A percentile compares a stretch with the other conserved stretches of the same genome.
Evolutionary conservation across 1,140 invertebrate species (phyloP).

Genomic region (Onthophagus taurus): DNA sequence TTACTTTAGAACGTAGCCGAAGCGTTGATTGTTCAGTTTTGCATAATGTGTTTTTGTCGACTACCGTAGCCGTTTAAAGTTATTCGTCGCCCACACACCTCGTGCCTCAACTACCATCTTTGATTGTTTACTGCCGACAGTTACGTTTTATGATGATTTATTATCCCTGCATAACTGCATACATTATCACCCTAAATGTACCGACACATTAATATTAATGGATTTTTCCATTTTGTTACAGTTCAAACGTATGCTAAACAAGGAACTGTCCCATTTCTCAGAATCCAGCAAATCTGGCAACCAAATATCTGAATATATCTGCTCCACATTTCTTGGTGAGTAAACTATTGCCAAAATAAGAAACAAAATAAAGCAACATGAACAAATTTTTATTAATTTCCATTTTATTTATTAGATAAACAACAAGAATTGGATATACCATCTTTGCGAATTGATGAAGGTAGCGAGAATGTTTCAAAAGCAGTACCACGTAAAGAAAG

Average conservation of each 20-base stretch:
- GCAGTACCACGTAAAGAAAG: conserved; percentile 55
- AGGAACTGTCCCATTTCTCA: conserved; percentile 97
- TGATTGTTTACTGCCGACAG: too few species aligned
- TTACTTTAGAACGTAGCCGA: too few species aligned
- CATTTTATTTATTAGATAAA: conserved; percentile 64
- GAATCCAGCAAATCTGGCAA: conserved; percentile 98
- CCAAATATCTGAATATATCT: conserved; percentile 98
- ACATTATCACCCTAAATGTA: too few species aligned
- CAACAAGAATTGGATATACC: conserved; percentile 93
- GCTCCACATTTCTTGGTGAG: conserved; percentile 96
- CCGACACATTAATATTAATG: conserved; percentile 3
- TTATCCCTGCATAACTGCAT: too few species aligned
- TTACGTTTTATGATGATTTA: too few species aligned
- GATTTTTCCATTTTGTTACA: conserved; percentile 46
- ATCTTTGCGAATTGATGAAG: conserved; percentile 70
- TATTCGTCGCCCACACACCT: too few species aligned
- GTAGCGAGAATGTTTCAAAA: conserved; percentile 41
- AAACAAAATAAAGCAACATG: background rate
- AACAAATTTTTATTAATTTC: background rate
- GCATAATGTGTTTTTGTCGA: too few species aligned
- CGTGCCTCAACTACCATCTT: too few species aligned
- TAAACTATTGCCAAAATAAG: conserved; percentile 21
- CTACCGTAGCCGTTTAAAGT: too few species aligned
- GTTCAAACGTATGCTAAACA: conserved; percentile 99
- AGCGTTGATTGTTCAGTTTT: too few species aligned